A percentile compares a stretch with the other conserved stretches of the same genome.
Evolutionary conservation across 2,113 vertebrate species (phyloP).

Genomic region (Rattus rattus): DNA sequence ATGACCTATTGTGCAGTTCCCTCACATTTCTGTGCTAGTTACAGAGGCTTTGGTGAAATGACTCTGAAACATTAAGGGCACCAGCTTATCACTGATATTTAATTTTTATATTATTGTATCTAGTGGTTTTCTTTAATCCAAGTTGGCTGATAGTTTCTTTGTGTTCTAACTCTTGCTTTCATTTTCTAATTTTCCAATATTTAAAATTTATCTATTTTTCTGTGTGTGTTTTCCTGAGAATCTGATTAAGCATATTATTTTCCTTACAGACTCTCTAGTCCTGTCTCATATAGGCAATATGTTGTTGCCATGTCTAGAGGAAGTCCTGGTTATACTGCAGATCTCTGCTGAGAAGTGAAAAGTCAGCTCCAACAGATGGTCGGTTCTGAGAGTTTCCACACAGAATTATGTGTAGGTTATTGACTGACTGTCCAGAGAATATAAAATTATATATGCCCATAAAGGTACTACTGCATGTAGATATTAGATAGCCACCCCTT

Average conservation of each 20-base stretch:
- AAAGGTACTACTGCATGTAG: not conserved
- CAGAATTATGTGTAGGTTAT: not conserved
- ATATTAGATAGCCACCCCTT: not conserved
- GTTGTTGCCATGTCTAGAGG: slow-evolving; percentile 12
- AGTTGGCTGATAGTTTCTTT: not conserved
- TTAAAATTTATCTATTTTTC: slow-evolving; percentile 45
- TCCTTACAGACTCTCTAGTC: not conserved
- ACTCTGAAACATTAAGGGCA: not conserved
- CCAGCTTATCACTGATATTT: not conserved
- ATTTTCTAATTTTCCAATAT: not conserved
- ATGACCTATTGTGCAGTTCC: not conserved
- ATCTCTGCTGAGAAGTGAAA: not conserved
- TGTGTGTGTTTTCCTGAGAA: not conserved
- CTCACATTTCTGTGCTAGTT: not conserved
- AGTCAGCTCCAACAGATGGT: not conserved
- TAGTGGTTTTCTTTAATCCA: not conserved
- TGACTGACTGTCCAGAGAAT: not conserved
- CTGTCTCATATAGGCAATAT: not conserved
- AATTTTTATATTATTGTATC: not conserved
- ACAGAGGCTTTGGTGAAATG: not conserved
- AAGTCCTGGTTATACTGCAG: not conserved
- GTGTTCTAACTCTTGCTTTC: not conserved
- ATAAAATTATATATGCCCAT: not conserved
- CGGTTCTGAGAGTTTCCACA: not conserved
- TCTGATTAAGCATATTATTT: not conserved